Base-by-base conservation (phyloP, 2,888 invertebrate genomes). In the Pammene fasciana region DNA sequence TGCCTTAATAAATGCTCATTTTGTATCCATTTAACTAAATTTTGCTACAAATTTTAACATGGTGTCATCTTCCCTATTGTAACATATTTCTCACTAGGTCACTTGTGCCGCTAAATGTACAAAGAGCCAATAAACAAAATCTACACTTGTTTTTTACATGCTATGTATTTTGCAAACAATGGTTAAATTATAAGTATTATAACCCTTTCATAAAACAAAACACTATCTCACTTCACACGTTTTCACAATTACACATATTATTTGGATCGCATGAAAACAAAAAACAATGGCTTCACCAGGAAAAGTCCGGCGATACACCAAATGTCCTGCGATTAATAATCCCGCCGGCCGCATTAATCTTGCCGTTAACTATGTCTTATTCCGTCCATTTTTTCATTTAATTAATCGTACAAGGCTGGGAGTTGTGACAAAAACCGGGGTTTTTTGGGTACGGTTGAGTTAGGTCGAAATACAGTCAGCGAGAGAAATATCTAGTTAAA, bases 291-390 rank as follows among this genome's bases (percentile, higher is more conserved):
- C 43, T 55, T 14, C 36, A 50, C 43, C 10, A 45, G 50, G 55
- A 67, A 62, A 26, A 34, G 48, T 41, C 59, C 52, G 59, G 38
- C 62, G 64, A 57, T 65, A 65, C 64, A 64, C 57, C 56, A 57
- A 68, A 68, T 46, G 68, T 65, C 64, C 68, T 16, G 18, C 68
- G 26, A 68, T 68, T 68, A 68, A 68, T 68, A 68, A 68, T 65
- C 57, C 64, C 52, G 64, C 52, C 59, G 46, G 46, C 26, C 55
- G 52, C 64, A 68, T 68, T 68, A 68, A 68, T 68, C 68, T 68
- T 68, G 57, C 64, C 64, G 18, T 67, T 68, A 65, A 68, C 62
- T 62, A 50, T 36, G 68, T 68, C 68, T 68, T 68, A 68, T 65
- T 68, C 50, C 64, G 52, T 38, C 62, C 64, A 52, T 57, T 68